Conservation (phyloP, 1,140 invertebrate genomes). For the Magallana angulata region DNA sequence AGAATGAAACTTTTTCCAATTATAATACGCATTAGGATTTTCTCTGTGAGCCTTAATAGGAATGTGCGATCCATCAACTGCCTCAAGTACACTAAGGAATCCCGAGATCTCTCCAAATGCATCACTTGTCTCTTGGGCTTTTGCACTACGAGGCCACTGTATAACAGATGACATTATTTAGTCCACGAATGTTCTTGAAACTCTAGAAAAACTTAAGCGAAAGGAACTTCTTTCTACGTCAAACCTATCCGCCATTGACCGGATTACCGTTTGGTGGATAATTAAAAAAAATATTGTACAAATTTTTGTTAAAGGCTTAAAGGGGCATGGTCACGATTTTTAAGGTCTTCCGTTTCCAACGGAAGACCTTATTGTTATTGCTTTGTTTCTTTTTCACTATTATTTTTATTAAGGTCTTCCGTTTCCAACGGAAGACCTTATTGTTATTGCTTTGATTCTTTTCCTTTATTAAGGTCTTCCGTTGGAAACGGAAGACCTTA, state of each 20-base stretch:
- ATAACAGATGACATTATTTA: constrained; percentile 38
- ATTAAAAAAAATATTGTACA: background rate
- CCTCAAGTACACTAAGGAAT: constrained; percentile 46
- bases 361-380: too few relatives aligned
- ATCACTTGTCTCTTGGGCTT: constrained; percentile 10
- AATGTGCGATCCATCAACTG: constrained; percentile 51
- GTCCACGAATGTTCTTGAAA: constrained; percentile 17
- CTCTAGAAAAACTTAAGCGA: constrained; percentile 3
- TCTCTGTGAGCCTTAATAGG: constrained; percentile 45
- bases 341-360: too few relatives aligned
- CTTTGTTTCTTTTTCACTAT: too few relatives aligned
- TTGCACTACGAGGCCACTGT: constrained; percentile 32
- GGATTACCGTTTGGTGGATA: background rate
- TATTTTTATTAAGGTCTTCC: too few relatives aligned
- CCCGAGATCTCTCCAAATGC: constrained; percentile 37
- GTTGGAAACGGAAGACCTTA: too few relatives aligned
- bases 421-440: too few relatives aligned
- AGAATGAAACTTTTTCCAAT: constrained; percentile 40
- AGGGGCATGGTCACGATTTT: too few relatives aligned
- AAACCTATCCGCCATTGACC: constrained; percentile 51
- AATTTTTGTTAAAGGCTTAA: background rate
- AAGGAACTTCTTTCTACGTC: constrained; percentile 29
- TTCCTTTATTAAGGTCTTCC: too few relatives aligned
- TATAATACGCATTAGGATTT: constrained; percentile 47
- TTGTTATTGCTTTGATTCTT: too few relatives aligned